Evolutionary conservation across 2,797 vertebrate genomes (phyloP).

Genomic region (Caiman crocodilus): DNA sequence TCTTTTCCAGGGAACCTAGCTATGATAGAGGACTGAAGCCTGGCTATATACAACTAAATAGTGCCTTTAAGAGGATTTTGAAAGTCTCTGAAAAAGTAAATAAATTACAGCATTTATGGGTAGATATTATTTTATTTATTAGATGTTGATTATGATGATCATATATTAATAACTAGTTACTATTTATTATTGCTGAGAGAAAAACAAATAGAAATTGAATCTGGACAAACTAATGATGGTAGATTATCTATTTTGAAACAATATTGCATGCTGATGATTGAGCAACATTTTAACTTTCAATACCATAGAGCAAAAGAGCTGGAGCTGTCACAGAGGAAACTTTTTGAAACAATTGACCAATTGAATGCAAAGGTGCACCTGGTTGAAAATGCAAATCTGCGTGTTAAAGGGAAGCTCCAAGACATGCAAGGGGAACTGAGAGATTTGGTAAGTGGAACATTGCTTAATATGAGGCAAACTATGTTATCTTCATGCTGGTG

Average conservation of each 20-base stretch:
- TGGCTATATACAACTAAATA: not conserved
- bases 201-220: not conserved
- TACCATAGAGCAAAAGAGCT: slow-evolving; percentile 77
- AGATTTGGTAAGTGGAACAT: slow-evolving; percentile 54
- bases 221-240: not conserved
- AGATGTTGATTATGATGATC: not conserved
- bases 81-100: not conserved
- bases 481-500: not conserved
- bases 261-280: not conserved
- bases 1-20: too few relatives aligned
- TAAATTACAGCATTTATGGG: too few relatives aligned
- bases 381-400: slow-evolving; percentile 49
- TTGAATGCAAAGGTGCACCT: slow-evolving; percentile 44
- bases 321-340: slow-evolving; percentile 75
- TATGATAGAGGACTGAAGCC: not conserved
- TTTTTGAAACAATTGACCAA: slow-evolving; percentile 68
- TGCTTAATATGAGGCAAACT: slow-evolving; percentile 25
- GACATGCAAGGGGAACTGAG: slow-evolving; percentile 80
- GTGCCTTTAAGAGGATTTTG: not conserved
- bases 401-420: slow-evolving; percentile 80
- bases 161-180: not conserved
- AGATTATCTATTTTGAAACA: not conserved
- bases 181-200: not conserved
- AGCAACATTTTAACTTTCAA: not conserved
- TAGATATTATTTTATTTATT: too few relatives aligned